Evolutionary conservation across 2,888 invertebrate species (phyloP), one percentile per base, ranked within the genome.

Genomic region (Mayetiola destructor): DNA sequence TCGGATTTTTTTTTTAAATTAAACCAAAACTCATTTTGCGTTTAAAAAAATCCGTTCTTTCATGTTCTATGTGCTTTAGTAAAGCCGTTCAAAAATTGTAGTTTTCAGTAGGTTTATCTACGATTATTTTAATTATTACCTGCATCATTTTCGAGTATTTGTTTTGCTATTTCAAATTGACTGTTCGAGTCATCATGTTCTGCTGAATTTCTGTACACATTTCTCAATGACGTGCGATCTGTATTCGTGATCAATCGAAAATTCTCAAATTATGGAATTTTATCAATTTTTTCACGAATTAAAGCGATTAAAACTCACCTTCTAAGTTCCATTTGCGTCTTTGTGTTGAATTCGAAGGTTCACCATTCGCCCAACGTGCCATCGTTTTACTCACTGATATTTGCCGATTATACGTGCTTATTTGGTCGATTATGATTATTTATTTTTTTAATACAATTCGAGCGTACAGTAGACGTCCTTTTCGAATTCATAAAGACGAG

Each of bases 111-210:
- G n/a, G n/a, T n/a, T n/a, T n/a, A n/a, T n/a, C n/a, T n/a, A n/a
- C n/a, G n/a, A n/a, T n/a, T n/a, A n/a, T n/a, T n/a, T n/a, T n/a
- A n/a, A n/a, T 42, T 57, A 48, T 67, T 74, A 87, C 88, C 88
- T 72, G 82, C 82, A 71, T 79, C 78, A 66, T 87, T 86, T 64
- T 87, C 84, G 63, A 92, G 74, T 37, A 92, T 74, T 65, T 88
- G 84, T 67, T 88, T 88, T 3, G 90, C 92, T 59, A 91, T 74
- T 57, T 88, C 85, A 60, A 89, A 86, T 72, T 92, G 92, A 10
- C 89, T 88, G 66, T 90, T 90, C 0, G 88, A 85, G 69, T 89
- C 90, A 9, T 91, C 91, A 71, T 90, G 90, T 65, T 88, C 87
- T 0, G 91, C 91, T 61, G 91, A 73, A 66, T 88, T 87, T 65